Evolutionary conservation across 2,113 vertebrate genomes (phyloP), one percentile per base, ranked within the genome.

Genomic region (Hydrochoerus hydrochaeris): DNA sequence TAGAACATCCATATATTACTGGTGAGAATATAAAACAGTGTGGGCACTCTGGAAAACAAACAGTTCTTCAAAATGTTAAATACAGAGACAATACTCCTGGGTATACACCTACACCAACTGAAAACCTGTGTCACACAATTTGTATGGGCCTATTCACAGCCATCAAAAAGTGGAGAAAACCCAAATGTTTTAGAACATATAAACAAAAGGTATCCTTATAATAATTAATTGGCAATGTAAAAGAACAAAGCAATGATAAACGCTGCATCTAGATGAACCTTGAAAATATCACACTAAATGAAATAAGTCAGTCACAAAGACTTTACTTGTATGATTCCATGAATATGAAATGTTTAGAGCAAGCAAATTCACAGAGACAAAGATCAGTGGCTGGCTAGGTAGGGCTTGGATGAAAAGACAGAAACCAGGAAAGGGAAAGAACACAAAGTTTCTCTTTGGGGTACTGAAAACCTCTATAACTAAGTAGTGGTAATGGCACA

Each of bases 401-500:
- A 44, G 54, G 75, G 60, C 44, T 30, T 24, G n/a, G 16, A 41
- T 19, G 9, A 54, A 58, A 38, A 28, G 22, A 19, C 35, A 1
- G 60, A 67, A 49, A 94, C 49, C 19, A 82, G 30, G 22, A 58
- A 81, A 58, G 73, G 24, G 38, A 35, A 62, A 54, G 62, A 87
- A 8, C 32, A 82, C 1, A 4, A 44, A 11, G 38, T 49, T 52
- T 38, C 46, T 73, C 65, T 62, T 22, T 58, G 24, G 22, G 35
- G 9, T 14, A 75, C 6, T 93, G 32, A 86, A 91, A 60, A 82
- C 75, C 81, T 88, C 83, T 91, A 67, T 85, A 85, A 63, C 71
- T 41, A 69, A 52, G 73, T 22, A 35, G 32, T 88, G 80, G 38
- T 41, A 44, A 85, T 38, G 52, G 63, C 19, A 71, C 28, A 85